These are phyloP conservation scores for Hemicrepidius hirtus DNA, from an alignment of 2,888 invertebrate species.

Conservation along the genomic window DNA sequence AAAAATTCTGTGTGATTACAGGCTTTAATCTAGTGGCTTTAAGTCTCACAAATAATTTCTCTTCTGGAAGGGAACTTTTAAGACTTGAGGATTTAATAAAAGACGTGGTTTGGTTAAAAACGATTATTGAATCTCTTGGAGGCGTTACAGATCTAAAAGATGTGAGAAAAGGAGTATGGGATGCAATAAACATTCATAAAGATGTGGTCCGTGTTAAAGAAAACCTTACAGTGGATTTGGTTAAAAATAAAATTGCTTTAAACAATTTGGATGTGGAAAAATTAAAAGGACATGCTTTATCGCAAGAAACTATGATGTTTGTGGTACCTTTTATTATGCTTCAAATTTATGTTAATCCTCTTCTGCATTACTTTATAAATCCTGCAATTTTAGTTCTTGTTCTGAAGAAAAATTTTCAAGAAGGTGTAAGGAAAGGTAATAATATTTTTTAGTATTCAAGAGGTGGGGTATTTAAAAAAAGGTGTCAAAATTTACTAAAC, in stretches of 20 bases:
- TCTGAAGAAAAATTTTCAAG: conserved; percentile 64
- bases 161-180: conserved; percentile 73
- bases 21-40: conserved; percentile 84
- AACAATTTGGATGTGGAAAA: conserved; percentile 72
- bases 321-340: conserved; percentile 83
- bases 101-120: conserved; percentile 76
- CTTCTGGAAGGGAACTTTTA: conserved; percentile 70
- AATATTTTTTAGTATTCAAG: conserved; percentile 35
- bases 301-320: conserved; percentile 79
- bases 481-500: too few relatives aligned
- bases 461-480: not conserved
- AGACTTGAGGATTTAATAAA: conserved; percentile 71
- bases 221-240: conserved; percentile 67
- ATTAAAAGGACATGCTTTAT: conserved; percentile 80
- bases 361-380: conserved; percentile 80
- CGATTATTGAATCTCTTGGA: conserved; percentile 70
- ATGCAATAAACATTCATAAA: conserved; percentile 77
- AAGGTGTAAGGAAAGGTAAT: conserved; percentile 62
- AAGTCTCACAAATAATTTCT: conserved; percentile 75
- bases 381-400: conserved; percentile 77
- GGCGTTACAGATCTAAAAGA: conserved; percentile 68
- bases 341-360: conserved; percentile 85
- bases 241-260: conserved; percentile 70
- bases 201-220: conserved; percentile 72
- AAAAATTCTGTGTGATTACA: conserved; percentile 80